A percentile compares a stretch with the other conserved stretches of the same genome.
Conservation (phyloP, 2,888 invertebrate species). For the Amiota mariae region DNA sequence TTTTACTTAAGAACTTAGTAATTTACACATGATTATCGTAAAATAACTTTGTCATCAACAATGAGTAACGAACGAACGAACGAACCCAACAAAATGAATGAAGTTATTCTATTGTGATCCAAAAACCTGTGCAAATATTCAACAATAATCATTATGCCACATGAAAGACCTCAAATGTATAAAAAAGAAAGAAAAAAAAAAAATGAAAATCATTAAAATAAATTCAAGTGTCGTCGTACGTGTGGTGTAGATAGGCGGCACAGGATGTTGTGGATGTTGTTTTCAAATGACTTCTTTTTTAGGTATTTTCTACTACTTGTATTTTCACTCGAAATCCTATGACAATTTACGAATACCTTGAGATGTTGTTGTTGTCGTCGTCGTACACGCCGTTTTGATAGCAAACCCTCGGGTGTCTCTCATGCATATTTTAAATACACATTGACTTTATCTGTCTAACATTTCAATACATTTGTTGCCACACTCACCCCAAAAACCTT, state of each 20-base stretch:
- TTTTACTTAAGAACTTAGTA: conserved; percentile 34
- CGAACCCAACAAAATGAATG: conserved; percentile 35
- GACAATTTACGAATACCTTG: no score
- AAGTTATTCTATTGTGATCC: conserved; percentile 45
- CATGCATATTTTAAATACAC: conserved; percentile 48
- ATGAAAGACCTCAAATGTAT: conserved; percentile 24
- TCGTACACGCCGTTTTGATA: conserved; percentile 44
- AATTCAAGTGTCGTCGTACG: conserved; percentile 55
- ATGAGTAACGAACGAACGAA: neutral
- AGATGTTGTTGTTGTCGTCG: no score
- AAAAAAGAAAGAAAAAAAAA: neutral
- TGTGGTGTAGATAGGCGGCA: conserved; percentile 36
- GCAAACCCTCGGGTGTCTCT: conserved; percentile 34
- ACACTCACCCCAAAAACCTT: conserved; percentile 15
- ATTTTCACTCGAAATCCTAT: no score
- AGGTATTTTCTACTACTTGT: no score
- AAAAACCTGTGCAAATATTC: neutral
- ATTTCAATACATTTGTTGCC: conserved; percentile 28
- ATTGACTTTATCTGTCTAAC: conserved; percentile 14
- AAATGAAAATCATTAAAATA: conserved; percentile 43
- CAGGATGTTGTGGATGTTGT: no score
- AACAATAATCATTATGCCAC: conserved; percentile 51
- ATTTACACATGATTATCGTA: conserved; percentile 60
- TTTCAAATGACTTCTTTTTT: no score
- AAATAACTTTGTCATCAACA: conserved; percentile 22